Evolutionary conservation across 2,113 vertebrate genomes (phyloP).

Genomic region (Crotalus viridis): DNA sequence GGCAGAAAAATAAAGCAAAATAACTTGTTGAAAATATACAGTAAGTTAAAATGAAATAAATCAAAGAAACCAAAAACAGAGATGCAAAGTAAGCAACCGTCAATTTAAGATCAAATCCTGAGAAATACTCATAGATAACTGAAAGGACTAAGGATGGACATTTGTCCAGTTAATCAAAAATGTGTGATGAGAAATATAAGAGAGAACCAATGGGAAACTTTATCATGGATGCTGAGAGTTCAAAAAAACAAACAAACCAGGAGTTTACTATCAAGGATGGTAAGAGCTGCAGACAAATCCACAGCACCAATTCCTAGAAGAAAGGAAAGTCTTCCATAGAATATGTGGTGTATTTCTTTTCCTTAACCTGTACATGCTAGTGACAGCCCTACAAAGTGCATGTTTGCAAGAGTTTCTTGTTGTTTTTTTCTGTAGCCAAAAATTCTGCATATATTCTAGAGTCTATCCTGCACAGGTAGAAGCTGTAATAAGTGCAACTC

Average conservation of each 20-base stretch:
- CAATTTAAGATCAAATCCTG: neutral
- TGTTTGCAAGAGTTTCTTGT: neutral
- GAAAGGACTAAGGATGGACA: neutral
- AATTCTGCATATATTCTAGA: constrained; percentile 44
- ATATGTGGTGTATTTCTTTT: constrained; percentile 17
- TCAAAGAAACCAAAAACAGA: neutral
- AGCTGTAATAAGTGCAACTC: constrained; percentile 59
- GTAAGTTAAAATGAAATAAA: neutral
- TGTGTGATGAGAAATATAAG: neutral
- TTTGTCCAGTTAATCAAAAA: neutral
- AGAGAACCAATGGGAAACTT: neutral
- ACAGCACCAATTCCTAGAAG: neutral
- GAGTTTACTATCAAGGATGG: neutral
- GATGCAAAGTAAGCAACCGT: neutral
- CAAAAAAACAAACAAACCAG: neutral
- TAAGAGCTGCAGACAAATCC: neutral
- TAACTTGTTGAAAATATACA: neutral
- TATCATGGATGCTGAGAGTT: neutral
- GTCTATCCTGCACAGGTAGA: constrained; percentile 67
- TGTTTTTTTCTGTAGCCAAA: neutral
- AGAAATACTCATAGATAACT: neutral
- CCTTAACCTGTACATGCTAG: neutral
- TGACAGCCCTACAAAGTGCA: neutral
- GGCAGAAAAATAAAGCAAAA: neutral
- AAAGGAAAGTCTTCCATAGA: constrained; percentile 43